Base-by-base conservation (phyloP, 1,140 invertebrate genomes). In the Heliconius hewitsoni region DNA sequence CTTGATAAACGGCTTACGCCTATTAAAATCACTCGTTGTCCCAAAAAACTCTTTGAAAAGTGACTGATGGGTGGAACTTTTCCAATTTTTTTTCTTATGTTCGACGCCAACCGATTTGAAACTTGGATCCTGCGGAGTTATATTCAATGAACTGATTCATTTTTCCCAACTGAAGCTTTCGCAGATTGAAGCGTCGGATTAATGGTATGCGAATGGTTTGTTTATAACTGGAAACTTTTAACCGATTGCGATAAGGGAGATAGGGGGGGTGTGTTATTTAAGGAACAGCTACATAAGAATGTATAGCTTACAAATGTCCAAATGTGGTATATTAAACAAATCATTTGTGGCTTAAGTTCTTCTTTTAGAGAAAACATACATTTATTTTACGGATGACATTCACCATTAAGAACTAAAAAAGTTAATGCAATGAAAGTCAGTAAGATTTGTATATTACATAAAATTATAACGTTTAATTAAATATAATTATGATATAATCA, bases 51-150 rank as follows among this genome's bases (percentile, higher is more conserved):
- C 82, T 83, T 83, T 83, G 82, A 79, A 81, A 81, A 66, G 75
- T 83, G 82, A 83, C 81, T 80, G 80, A 83, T 83, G 80, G 52
- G 82, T 74, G 80, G 81, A 83, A 83, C 55, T 83, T 83, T 83
- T 79, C 77, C 77, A 81, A 83, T 80, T 83, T 81, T 46, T 81
- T 81, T 81, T 60, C 77, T 57, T 52, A 55, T 76, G 74, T 76
- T 81, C 76, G 71, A 75, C 82, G 73, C 73, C 79, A 60, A 71
- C 72, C 77, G 76, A 81, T 81, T 83, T 77, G 60, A 66, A 78
- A 82, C 79, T 82, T 77, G 76, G 76, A 81, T 83, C 76, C 79
- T 83, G 76, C 77, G 71, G 74, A 81, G 79, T 83, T 79, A 81
- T 81, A 79, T 83, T 78, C 79, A 79, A 83, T 81, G 75, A 77